phyloP scores from a whole-genome alignment of 2,888 invertebrate species.

The Rhorus exstirpatorius region DNA sequence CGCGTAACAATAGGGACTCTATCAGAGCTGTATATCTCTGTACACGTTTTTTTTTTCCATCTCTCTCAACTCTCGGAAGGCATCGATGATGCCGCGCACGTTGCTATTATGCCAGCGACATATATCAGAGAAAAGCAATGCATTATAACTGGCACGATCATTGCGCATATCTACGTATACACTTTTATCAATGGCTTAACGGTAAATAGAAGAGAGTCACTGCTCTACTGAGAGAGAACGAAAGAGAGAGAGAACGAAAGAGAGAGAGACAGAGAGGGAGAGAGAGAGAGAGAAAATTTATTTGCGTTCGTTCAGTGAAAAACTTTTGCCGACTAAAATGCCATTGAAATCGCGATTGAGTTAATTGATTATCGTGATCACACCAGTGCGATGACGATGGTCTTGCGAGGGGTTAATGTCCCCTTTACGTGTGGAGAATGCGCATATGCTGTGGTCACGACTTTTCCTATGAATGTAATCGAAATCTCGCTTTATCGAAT shows the following conservation, averaged over 20 bases:
- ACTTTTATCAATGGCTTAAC: slow-evolving; percentile 64
- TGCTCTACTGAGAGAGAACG: neutral
- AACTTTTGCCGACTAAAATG: slow-evolving; percentile 43
- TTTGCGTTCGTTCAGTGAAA: slow-evolving; percentile 41
- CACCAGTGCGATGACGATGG: slow-evolving; percentile 25
- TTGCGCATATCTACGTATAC: slow-evolving; percentile 18
- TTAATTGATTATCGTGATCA: slow-evolving; percentile 53
- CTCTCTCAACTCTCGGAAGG: slow-evolving; percentile 39
- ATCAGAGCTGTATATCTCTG: slow-evolving; percentile 45
- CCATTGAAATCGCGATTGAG: slow-evolving; percentile 63
- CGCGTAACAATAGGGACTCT: slow-evolving; percentile 56
- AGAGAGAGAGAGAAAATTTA: slow-evolving; percentile 30
- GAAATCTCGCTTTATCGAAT: slow-evolving; percentile 56
- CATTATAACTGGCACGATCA: slow-evolving; percentile 47
- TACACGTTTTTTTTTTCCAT: slow-evolving; percentile 33
- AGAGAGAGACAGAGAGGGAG: neutral
- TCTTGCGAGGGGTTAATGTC: slow-evolving; percentile 51
- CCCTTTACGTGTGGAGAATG: slow-evolving; percentile 15
- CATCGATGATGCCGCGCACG: slow-evolving; percentile 54
- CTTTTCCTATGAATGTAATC: slow-evolving; percentile 56
- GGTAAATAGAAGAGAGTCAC: slow-evolving; percentile 53
- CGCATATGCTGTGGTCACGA: slow-evolving; percentile 40
- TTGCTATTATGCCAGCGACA: slow-evolving; percentile 72
- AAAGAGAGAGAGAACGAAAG: slow-evolving; percentile 16
- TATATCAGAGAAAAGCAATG: slow-evolving; percentile 58